Evolutionary conservation across 2,113 vertebrate species (phyloP), one percentile per base, ranked within the genome.

Genomic region (Chlamydotis undulata): DNA sequence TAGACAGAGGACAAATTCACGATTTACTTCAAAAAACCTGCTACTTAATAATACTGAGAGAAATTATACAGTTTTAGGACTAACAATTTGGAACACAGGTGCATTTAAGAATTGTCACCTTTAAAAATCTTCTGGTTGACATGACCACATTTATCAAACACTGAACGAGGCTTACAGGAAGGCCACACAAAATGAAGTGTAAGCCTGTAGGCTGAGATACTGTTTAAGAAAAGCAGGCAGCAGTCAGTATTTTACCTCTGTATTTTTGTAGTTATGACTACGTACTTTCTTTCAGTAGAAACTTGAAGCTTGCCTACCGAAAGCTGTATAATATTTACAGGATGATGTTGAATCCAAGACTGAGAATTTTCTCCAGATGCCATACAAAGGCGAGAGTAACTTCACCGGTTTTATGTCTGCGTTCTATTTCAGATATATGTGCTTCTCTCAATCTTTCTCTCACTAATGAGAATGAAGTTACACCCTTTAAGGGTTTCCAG

Each of bases 331-430:
- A 14, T 39, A 47, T 55, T 71, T 56, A 73, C 2, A 14, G 37
- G 53, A 80, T 31, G 12, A 41, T 9, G 22, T 0, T 81, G 23
- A 75, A 84, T 23, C 19, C 13, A n/a, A 61, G 83, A 12, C 22
- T 31, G 22, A 56, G 14, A 28, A 64, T 80, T 61, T 81, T 60
- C 26, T 60, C 45, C 68, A 91, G 29, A 31, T 52, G 55, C 21
- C 4, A 3, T 7, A 56, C 0, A 6, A 82, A 90, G 26, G 50
- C 0, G 0, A n/a, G 23, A 76, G 9, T 50, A 55, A 61, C 35
- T 49, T 56, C 28, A 41, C 22, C 49, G 31, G 6, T 12, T 83
- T 61, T 43, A 52, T 21, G 14, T 7, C 23, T 56, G 45, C 18
- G 14, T 39, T 81, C 57, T 71, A 14, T 56, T 76, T 60, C 61